A percentile compares a stretch with the other conserved stretches of the same genome.
Conservation (phyloP, 2,113 vertebrate species). For the Psettodes erumei region DNA sequence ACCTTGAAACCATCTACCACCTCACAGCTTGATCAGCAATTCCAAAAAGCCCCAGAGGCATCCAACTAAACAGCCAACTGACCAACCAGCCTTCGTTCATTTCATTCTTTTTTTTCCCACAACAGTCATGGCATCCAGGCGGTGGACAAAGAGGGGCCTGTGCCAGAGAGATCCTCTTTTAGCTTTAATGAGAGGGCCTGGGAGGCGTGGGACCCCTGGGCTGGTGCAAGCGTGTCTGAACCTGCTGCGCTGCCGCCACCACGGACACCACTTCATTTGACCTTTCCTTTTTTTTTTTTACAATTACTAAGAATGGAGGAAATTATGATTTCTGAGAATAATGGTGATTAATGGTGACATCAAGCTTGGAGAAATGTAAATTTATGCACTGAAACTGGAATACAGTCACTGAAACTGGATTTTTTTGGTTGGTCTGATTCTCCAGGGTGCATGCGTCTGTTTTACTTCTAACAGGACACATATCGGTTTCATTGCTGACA, state of each 20-base stretch:
- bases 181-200: conserved; percentile 83
- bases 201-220: conserved; percentile 77
- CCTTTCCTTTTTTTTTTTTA: conserved; percentile 57
- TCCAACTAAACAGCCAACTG: conserved; percentile 62
- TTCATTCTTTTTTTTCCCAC: conserved; percentile 67
- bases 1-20: conserved; percentile 42
- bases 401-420: neutral
- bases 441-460: neutral
- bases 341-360: conserved; percentile 3
- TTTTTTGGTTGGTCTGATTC: neutral
- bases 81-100: conserved; percentile 64
- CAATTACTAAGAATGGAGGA: conserved; percentile 16
- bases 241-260: conserved; percentile 58
- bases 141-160: conserved; percentile 79
- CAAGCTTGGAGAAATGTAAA: conserved; percentile 14
- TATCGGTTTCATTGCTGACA: conserved; percentile 20
- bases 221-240: conserved; percentile 64
- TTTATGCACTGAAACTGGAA: conserved; percentile 11
- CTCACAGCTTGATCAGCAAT: conserved; percentile 54
- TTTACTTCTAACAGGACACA: conserved; percentile 6
- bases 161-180: conserved; percentile 79
- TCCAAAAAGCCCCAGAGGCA: conserved; percentile 60
- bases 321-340: neutral
- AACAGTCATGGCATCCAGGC: conserved; percentile 75
- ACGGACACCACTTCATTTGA: conserved; percentile 44